Base-by-base conservation (phyloP, 2,888 invertebrate genomes). In the Orthosia gracilis region DNA sequence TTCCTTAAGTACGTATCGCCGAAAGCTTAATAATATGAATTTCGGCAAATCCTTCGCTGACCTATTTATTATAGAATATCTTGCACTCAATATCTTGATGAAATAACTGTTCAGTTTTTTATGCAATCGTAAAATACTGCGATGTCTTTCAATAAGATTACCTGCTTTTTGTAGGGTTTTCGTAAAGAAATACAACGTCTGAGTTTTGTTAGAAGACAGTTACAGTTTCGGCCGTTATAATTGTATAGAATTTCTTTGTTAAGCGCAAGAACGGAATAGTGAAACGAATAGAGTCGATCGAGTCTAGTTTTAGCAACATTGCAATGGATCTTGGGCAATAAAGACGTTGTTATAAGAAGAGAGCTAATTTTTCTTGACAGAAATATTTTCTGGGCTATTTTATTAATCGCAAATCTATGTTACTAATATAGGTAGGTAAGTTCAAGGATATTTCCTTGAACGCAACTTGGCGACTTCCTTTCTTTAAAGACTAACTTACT, bases 221-320 rank as follows among this genome's bases (percentile, higher is more conserved):
- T 96, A 96, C 95, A 94, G 94, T 96, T 95, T 96, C 86, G 95
- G 95, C 96, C 96, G 96, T 96, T 96, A 96, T 96, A 96, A 96
- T 96, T 96, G 95, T 96, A 96, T 96, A 96, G 94, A 94, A 96
- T 95, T 96, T 94, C 93, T 93, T 95, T 96, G 93, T 94, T 90
- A 89, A 89, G 87, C 89, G 79, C 83, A 87, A 89, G 91, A 91
- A 92, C 85, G 73, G 85, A 90, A 93, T 90, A 90, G 64, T 50
- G 76, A 87, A 89, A 89, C 26, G 15, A 55, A 59, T 92, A 45
- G 94, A 95, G 91, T 73, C 23, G 88, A 17, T 57, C 4, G 3
- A 45, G 55, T 67, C n/a, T 21, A 31, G 21, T 67, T 71, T 62
- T 3, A 58, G 7, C 1, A n/a, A 49, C 21, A 49, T 52, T 68